These are phyloP conservation scores for Andricus grossulariae DNA, from an alignment of 1,140 invertebrate species.

Conservation along the genomic window DNA sequence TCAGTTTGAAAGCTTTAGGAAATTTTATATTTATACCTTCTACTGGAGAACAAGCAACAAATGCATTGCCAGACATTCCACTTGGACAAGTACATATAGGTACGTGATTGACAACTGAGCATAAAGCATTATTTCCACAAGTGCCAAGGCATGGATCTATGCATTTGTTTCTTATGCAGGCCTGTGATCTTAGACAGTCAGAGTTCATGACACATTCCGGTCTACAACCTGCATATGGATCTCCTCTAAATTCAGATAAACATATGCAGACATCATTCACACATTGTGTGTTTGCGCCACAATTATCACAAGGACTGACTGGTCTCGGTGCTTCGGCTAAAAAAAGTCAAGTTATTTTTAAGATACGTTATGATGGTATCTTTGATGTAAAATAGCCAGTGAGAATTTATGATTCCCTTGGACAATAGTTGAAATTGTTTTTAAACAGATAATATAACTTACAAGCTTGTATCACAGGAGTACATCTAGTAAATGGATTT, in stretches of 20 bases:
- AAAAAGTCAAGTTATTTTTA: constrained; percentile 36
- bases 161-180: constrained; percentile 76
- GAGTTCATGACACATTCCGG: constrained; percentile 72
- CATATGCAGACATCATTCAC: constrained; percentile 71
- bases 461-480: constrained; percentile 53
- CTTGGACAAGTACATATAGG: constrained; percentile 76
- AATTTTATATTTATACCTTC: constrained; percentile 58
- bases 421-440: constrained; percentile 28
- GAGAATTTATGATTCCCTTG: too few species aligned
- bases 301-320: constrained; percentile 68
- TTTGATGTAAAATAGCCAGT: too few species aligned
- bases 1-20: too few species aligned
- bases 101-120: constrained; percentile 75
- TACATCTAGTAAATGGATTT: constrained; percentile 77
- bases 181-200: constrained; percentile 75
- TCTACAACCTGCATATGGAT: constrained; percentile 74
- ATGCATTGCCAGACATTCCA: constrained; percentile 77
- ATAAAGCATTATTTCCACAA: constrained; percentile 77
- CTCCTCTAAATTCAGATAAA: constrained; percentile 71
- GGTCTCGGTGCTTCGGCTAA: constrained; percentile 57
- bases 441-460: constrained; percentile 50
- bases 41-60: constrained; percentile 65
- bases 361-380: too few species aligned
- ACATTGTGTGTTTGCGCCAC: constrained; percentile 74
- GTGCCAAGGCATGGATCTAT: constrained; percentile 77